These are phyloP conservation scores for Patiria pectinifera DNA, from an alignment of 53 echinoderm and acorn worm genomes.

Conservation along the genomic window DNA sequence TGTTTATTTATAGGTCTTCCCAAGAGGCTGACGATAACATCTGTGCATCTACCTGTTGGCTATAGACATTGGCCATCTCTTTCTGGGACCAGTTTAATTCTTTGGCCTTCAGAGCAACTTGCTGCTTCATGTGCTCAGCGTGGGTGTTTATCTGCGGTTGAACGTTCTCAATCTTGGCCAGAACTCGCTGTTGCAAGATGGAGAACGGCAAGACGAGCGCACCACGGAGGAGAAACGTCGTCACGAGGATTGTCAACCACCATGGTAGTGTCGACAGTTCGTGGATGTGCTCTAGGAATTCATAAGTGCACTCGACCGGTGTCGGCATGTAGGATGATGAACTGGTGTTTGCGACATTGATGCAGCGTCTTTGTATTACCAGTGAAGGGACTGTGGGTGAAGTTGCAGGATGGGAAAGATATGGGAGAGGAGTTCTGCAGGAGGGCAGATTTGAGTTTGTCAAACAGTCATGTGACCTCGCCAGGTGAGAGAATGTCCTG, in stretches of 20 bases:
- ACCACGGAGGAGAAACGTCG: constrained; percentile 74
- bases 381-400: not conserved
- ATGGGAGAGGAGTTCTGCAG: not conserved
- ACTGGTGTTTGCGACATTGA: not conserved
- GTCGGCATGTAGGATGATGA: constrained; percentile 75
- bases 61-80: constrained; percentile 70
- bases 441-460: not conserved
- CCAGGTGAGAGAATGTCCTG: constrained; percentile 40
- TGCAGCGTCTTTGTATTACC: not conserved
- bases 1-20: not conserved
- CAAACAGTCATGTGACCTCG: constrained; percentile 31
- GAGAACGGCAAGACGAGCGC: constrained; percentile 75
- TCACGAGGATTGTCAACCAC: constrained; percentile 85
- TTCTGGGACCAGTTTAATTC: constrained; percentile 87
- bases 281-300: constrained; percentile 85
- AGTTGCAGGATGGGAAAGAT: not conserved
- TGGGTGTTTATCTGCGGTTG: constrained; percentile 89
- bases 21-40: not conserved
- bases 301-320: constrained; percentile 81
- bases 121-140: constrained; percentile 84
- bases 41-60: constrained; percentile 63
- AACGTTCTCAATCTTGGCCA: constrained; percentile 83
- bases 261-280: constrained; percentile 75
- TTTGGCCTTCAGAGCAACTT: constrained; percentile 77
- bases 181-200: constrained; percentile 78